Percentiles rank a stretch among this genome's conserved stretches.
These are phyloP conservation scores for Philaethria dido DNA, from an alignment of 2,888 invertebrate genomes.

Conservation along the genomic window DNA sequence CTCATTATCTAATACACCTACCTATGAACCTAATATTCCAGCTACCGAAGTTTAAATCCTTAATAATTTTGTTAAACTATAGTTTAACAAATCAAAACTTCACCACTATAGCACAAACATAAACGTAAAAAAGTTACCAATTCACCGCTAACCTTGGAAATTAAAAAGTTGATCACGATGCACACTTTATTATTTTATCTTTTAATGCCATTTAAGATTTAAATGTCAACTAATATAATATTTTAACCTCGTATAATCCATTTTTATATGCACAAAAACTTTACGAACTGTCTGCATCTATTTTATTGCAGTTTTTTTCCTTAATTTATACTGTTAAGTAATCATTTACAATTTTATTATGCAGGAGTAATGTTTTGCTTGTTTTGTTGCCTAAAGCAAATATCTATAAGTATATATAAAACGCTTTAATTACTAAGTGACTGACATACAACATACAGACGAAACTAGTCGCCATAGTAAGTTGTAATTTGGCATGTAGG, in stretches of 20 bases:
- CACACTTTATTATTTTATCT: slow-evolving; percentile 25
- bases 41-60: too few relatives aligned
- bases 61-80: too few relatives aligned
- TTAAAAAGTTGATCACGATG: slow-evolving; percentile 18
- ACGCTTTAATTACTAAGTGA: too few relatives aligned
- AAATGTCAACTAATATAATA: slow-evolving; percentile 28
- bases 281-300: neutral
- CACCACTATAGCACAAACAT: too few relatives aligned
- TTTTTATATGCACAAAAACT: neutral
- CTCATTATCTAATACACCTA: too few relatives aligned
- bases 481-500: too few relatives aligned
- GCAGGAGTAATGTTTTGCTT: too few relatives aligned
- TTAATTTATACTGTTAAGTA: neutral
- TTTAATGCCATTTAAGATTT: slow-evolving; percentile 19
- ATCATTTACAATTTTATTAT: neutral
- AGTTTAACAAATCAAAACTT: neutral
- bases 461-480: too few relatives aligned
- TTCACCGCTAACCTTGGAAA: slow-evolving; percentile 20
- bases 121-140: slow-evolving; percentile 2
- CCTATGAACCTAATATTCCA: too few relatives aligned
- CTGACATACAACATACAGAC: too few relatives aligned
- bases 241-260: slow-evolving; percentile 11
- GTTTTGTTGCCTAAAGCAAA: too few relatives aligned
- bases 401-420: too few relatives aligned
- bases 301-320: neutral